Evolutionary conservation across 2,888 invertebrate genomes (phyloP).

Genomic region (Troilus luridus): DNA sequence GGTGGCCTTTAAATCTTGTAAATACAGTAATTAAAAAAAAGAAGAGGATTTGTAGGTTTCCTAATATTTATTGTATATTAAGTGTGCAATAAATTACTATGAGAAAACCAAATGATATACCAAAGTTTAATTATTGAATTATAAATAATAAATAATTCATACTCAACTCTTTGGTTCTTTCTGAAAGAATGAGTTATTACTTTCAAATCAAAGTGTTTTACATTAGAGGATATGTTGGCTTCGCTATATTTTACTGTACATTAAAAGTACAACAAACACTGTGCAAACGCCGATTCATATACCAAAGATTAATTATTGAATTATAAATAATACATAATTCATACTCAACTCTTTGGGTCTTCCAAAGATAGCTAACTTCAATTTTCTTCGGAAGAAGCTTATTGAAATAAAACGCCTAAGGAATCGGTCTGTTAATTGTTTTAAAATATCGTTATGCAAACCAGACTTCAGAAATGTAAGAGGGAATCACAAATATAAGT

Average conservation of each 20-base stretch:
- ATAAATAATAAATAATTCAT: neutral
- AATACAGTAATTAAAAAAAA: too few species aligned
- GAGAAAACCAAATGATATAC: slow-evolving; percentile 7
- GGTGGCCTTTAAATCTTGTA: too few species aligned
- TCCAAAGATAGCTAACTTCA: too few species aligned
- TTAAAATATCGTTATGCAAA: too few species aligned
- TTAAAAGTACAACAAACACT: neutral
- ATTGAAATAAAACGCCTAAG: too few species aligned
- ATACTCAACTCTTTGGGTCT: slow-evolving; percentile 12
- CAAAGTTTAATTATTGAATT: neutral
- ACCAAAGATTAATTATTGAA: slow-evolving; percentile 2
- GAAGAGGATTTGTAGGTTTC: neutral
- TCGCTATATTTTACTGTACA: neutral
- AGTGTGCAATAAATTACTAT: neutral
- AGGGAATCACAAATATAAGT: too few species aligned
- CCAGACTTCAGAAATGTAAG: too few species aligned
- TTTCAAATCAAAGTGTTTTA: too few species aligned
- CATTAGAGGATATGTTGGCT: neutral
- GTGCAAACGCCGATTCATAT: neutral
- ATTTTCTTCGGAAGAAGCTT: too few species aligned
- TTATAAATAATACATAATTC: neutral
- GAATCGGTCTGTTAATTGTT: too few species aligned
- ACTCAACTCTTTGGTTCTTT: slow-evolving; percentile 9
- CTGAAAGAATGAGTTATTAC: too few species aligned
- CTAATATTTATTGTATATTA: neutral